Percentiles rank a stretch among this genome's conserved stretches.
Conservation (phyloP, 1,140 invertebrate genomes). For the Bombus polaris region DNA sequence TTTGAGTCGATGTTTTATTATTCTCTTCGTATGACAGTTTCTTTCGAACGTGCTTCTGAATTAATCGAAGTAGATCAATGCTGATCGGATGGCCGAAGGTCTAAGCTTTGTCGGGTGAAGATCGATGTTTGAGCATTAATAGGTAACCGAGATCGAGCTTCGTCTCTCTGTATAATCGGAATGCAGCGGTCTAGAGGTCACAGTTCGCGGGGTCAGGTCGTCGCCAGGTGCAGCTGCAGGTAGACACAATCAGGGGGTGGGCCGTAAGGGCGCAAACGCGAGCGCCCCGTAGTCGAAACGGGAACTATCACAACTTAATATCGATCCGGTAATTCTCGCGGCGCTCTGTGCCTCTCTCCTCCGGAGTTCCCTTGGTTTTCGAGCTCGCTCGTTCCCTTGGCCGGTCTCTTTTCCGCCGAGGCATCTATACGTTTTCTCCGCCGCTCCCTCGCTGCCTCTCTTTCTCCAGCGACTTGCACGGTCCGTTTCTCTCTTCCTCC, state of each 20-base stretch:
- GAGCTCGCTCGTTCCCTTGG: conserved; percentile 27
- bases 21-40: background rate
- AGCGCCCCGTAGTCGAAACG: conserved; percentile 78
- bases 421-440: conserved; percentile 27
- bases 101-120: background rate
- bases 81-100: too few species aligned
- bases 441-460: conserved; percentile 23
- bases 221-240: conserved; percentile 69
- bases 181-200: conserved; percentile 62
- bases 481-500: conserved; percentile 26
- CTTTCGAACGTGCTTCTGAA: background rate
- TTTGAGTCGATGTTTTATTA: background rate
- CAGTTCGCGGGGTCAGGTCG: conserved; percentile 66
- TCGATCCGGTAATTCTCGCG: conserved; percentile 80
- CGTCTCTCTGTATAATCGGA: conserved; percentile 55
- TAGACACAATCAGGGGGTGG: conserved; percentile 35
- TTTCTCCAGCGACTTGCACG: background rate
- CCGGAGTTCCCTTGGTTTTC: conserved; percentile 30
- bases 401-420: conserved; percentile 19
- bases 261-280: conserved; percentile 69
- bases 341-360: conserved; percentile 49
- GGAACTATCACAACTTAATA: conserved; percentile 81
- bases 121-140: conserved; percentile 23
- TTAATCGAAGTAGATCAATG: background rate
- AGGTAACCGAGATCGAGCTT: conserved; percentile 46